Evolutionary conservation across 2,888 invertebrate genomes (phyloP).

Genomic region (Oscheius sp.): DNA sequence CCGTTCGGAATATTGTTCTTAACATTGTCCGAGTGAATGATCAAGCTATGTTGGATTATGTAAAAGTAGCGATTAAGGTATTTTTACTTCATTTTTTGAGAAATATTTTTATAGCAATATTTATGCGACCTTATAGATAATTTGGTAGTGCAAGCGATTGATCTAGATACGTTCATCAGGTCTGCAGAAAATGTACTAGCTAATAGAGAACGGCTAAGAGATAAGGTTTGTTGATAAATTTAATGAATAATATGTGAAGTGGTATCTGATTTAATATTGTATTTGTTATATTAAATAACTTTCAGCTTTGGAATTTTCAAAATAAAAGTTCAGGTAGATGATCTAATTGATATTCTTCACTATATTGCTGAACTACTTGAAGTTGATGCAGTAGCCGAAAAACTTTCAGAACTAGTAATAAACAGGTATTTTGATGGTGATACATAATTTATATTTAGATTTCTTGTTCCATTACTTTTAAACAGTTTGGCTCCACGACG

Average conservation of each 20-base stretch:
- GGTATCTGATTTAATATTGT: too few relatives aligned
- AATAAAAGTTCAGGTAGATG: constrained; percentile 79
- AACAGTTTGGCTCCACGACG: constrained; percentile 43
- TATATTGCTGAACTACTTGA: constrained; percentile 53
- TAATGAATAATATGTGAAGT: too few relatives aligned
- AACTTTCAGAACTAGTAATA: constrained; percentile 34
- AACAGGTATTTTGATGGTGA: constrained; percentile 21
- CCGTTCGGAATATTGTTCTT: constrained; percentile 93
- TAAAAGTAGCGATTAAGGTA: constrained; percentile 54
- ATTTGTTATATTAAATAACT: too few relatives aligned
- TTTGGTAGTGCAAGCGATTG: constrained; percentile 95
- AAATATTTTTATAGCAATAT: constrained; percentile 84
- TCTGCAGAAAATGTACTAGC: constrained; percentile 86
- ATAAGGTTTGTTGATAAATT: too few relatives aligned
- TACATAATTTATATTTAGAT: constrained; percentile 26
- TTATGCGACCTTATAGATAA: constrained; percentile 99
- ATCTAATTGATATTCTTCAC: constrained; percentile 78
- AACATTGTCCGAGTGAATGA: constrained; percentile 83
- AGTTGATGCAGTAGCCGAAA: constrained; percentile 43
- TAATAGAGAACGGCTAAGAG: constrained; percentile 63
- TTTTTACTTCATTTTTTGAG: too few relatives aligned
- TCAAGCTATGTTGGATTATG: constrained; percentile 59
- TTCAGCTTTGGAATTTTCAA: too few relatives aligned
- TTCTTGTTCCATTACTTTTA: constrained; percentile 43
- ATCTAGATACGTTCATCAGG: constrained; percentile 90